Conservation (phyloP, 2,888 invertebrate species). For the Automeris io region DNA sequence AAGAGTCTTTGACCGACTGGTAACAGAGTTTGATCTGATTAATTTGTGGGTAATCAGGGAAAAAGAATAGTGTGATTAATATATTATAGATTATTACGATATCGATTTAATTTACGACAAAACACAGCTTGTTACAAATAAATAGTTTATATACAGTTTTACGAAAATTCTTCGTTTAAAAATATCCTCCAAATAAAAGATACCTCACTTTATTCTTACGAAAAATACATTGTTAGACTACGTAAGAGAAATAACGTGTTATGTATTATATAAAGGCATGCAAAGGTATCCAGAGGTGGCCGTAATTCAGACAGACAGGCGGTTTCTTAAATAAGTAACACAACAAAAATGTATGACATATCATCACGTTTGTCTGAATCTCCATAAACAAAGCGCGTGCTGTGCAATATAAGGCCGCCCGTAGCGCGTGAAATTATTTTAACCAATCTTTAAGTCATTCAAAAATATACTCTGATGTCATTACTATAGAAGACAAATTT, state of each 20-base stretch:
- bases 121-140: no score
- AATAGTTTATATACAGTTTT: no score
- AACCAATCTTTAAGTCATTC: constrained; percentile 13
- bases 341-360: constrained; percentile 9
- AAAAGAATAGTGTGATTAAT: no score
- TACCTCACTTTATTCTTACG: no score
- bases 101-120: no score
- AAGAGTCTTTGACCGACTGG: no score
- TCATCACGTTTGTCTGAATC: constrained; percentile 34
- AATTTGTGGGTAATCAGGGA: no score
- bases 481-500: constrained; percentile 16
- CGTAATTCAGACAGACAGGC: not conserved
- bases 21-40: no score
- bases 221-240: no score
- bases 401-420: constrained; percentile 37
- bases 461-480: constrained; percentile 17
- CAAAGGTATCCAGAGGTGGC: not conserved
- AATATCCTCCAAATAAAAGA: no score
- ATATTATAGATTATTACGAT: no score
- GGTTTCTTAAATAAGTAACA: constrained; percentile 5
- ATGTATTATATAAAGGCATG: not conserved
- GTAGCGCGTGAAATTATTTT: constrained; percentile 27
- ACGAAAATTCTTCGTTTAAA: no score
- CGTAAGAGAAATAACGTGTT: not conserved
- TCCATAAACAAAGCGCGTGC: constrained; percentile 39